Base-by-base conservation (phyloP, 2,888 invertebrate species). In the Hydroisotoma schaefferi region DNA sequence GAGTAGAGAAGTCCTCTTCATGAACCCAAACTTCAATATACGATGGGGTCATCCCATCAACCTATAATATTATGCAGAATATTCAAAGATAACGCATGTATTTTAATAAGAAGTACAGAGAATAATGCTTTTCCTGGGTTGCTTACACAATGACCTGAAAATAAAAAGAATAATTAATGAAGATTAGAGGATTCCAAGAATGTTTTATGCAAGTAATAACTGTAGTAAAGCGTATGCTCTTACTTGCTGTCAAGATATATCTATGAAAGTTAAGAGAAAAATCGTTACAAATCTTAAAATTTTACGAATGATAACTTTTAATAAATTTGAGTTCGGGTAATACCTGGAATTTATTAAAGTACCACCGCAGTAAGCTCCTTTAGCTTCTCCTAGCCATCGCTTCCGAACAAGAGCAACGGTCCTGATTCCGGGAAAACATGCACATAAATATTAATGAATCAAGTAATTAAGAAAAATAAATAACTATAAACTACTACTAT, bases 1-100 rank as follows among this genome's bases (percentile, higher is more conserved):
- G 52, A 3, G 58, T 59, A 6, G 63, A 63, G 44, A 66, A 66
- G 55, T 67, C 67, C 57, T 67, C 67, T 23, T 67, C 67, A 20
- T 67, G 40, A 46, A 66, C 60, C 59, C 67, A 59, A 15, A 63
- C 63, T 52, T 67, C 67, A 38, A 67, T 63, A 23, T 57, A 55
- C 33, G 40, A 33, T 1, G 63, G 28, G 0, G 44, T 10, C 61
- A 67, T 61, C 6, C 63, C 57, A 28, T 15, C n/a, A n/a, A n/a
- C n/a, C n/a, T n/a, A n/a, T n/a, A n/a, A n/a, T n/a, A n/a, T n/a
- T 44, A n/a, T n/a, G n/a, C n/a, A n/a, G n/a, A n/a, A n/a, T n/a
- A n/a, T n/a, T n/a, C n/a, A n/a, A n/a, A n/a, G n/a, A n/a, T n/a
- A n/a, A n/a, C n/a, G n/a, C n/a, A n/a, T n/a, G n/a, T n/a, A n/a